Evolutionary conservation across 2,113 vertebrate genomes (phyloP).

Genomic region (Nibea coibor): DNA sequence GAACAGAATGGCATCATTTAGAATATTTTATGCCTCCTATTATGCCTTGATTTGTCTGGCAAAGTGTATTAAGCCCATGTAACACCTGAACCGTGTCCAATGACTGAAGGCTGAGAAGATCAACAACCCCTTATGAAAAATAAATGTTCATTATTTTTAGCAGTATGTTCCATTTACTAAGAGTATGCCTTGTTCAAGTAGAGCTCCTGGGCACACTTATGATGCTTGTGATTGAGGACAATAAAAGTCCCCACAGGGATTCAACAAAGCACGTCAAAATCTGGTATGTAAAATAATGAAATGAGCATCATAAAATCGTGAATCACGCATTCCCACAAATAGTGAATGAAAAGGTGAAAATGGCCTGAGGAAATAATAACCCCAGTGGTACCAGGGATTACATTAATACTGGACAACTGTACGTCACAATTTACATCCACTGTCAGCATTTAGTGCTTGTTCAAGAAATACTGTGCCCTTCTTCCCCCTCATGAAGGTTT

Average conservation of each 20-base stretch:
- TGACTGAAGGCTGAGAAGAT: neutral
- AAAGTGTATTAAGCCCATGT: neutral
- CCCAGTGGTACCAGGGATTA: neutral
- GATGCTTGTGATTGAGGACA: neutral
- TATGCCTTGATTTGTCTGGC: neutral
- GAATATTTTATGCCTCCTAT: neutral
- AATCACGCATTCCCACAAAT: neutral
- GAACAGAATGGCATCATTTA: neutral
- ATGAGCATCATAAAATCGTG: neutral
- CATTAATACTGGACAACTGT: neutral
- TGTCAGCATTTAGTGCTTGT: neutral
- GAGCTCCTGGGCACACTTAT: neutral
- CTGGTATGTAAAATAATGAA: neutral
- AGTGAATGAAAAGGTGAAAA: neutral
- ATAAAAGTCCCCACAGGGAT: neutral
- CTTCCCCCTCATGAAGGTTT: neutral
- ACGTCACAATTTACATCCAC: neutral
- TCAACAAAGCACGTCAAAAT: neutral
- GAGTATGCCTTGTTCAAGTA: neutral
- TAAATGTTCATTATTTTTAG: neutral
- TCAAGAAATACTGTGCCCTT: neutral
- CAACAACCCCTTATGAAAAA: neutral
- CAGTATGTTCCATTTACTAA: neutral
- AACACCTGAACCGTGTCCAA: neutral
- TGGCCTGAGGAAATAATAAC: neutral